Percentiles rank a stretch among this genome's conserved stretches.
Evolutionary conservation across 2,113 vertebrate genomes (phyloP).

Genomic region (Delphinapterus leucas): DNA sequence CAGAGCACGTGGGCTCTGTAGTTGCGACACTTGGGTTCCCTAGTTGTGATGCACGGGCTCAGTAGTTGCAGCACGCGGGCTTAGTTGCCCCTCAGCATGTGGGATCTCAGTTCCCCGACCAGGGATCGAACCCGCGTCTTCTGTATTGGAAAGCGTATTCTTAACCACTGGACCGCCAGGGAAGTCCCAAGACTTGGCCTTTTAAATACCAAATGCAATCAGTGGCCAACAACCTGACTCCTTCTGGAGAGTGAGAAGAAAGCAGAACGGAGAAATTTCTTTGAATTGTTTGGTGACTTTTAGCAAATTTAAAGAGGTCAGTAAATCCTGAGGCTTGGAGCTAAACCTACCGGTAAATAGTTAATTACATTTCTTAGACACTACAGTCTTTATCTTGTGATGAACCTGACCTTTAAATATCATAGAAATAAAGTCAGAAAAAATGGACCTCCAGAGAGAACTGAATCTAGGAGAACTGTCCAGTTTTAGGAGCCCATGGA

Average conservation of each 20-base stretch:
- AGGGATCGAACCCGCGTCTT: no score
- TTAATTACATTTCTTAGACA: slow-evolving; percentile 58
- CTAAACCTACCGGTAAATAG: slow-evolving; percentile 65
- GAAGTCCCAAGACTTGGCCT: slow-evolving; percentile 6
- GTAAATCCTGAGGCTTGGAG: not conserved
- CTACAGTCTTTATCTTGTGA: slow-evolving; percentile 56
- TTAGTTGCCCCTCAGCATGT: no score
- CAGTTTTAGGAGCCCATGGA: not conserved
- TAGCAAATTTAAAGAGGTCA: slow-evolving; percentile 57
- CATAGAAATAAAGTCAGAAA: not conserved
- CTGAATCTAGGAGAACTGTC: not conserved
- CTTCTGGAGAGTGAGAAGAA: slow-evolving; percentile 28
- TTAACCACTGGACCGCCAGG: no score
- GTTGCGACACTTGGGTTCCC: no score
- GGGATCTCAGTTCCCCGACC: no score
- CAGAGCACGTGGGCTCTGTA: no score
- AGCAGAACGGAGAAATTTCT: slow-evolving; percentile 47
- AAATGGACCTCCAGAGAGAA: not conserved
- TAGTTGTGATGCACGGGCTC: no score
- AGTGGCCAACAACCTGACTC: not conserved
- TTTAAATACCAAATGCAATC: slow-evolving; percentile 51
- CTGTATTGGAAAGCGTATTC: no score
- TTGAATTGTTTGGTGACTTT: slow-evolving; percentile 58
- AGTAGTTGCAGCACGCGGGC: no score
- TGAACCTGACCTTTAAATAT: not conserved